These are phyloP conservation scores for Drosophila busckii DNA, from an alignment of 1,140 invertebrate species.

Conservation along the genomic window DNA sequence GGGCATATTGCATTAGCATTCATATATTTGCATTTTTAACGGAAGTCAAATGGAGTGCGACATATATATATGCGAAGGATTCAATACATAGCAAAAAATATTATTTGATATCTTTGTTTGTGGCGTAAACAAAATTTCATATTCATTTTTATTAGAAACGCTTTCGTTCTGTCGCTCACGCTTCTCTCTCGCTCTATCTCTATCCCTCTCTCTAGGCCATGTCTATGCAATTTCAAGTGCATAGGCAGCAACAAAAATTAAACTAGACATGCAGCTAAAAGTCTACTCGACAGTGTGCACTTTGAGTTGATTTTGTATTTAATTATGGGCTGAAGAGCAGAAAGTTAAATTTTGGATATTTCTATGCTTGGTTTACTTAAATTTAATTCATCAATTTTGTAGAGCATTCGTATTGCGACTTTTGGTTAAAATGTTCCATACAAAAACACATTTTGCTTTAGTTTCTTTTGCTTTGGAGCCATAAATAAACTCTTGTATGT, in stretches of 20 bases:
- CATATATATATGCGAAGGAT: neutral
- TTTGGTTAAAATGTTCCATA: too few species aligned
- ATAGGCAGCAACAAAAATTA: too few species aligned
- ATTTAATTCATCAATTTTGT: too few species aligned
- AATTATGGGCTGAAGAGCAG: too few species aligned
- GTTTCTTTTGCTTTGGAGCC: conserved; percentile 22
- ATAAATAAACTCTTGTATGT: conserved; percentile 73
- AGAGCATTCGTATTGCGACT: too few species aligned
- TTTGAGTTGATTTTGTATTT: too few species aligned
- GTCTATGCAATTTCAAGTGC: too few species aligned
- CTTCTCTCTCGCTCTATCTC: conserved; percentile 12
- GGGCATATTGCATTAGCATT: conserved; percentile 5
- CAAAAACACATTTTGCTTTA: conserved; percentile 10
- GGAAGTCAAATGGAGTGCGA: conserved; percentile 19
- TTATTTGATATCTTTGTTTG: conserved; percentile 50
- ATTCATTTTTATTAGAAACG: conserved; percentile 58
- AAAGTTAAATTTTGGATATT: too few species aligned
- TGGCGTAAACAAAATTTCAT: conserved; percentile 49
- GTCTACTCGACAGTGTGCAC: too few species aligned
- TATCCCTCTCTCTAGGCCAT: too few species aligned
- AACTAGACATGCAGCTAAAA: too few species aligned
- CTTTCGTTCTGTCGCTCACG: conserved; percentile 9
- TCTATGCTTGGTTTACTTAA: too few species aligned
- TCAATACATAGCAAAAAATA: conserved; percentile 14
- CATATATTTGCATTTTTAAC: conserved; percentile 32